These are phyloP conservation scores for Penaeus japonicus DNA, from an alignment of 1,140 invertebrate genomes.

Conservation along the genomic window DNA sequence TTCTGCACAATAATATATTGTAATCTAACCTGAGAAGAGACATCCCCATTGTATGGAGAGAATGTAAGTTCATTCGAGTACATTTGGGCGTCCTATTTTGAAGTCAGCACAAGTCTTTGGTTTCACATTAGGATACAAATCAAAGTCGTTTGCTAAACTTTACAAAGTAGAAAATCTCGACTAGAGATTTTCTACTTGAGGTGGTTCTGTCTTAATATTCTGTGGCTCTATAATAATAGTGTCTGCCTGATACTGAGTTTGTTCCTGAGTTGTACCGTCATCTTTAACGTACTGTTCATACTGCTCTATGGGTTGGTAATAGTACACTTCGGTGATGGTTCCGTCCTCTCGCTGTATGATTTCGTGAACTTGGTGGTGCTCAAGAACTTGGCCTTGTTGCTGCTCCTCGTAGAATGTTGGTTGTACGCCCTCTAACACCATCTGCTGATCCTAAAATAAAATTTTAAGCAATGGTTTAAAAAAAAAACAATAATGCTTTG, in stretches of 20 bases:
- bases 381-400: background rate
- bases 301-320: slow-evolving; percentile 32
- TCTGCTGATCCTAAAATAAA: slow-evolving; percentile 21
- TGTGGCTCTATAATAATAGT: slow-evolving; percentile 32
- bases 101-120: too few relatives aligned
- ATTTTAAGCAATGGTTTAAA: background rate
- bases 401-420: too few relatives aligned
- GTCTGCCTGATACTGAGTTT: background rate
- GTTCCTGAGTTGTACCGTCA: background rate
- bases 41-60: too few relatives aligned
- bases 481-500: too few relatives aligned
- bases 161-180: too few relatives aligned
- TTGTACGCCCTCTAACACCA: slow-evolving; percentile 14
- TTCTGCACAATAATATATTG: too few relatives aligned
- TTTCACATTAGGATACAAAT: too few relatives aligned
- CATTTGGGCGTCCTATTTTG: too few relatives aligned
- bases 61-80: too few relatives aligned
- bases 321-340: slow-evolving; percentile 38
- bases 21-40: too few relatives aligned
- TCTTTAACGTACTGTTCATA: background rate
- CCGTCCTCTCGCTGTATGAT: slow-evolving; percentile 44
- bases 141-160: too few relatives aligned
- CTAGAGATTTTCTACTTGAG: too few relatives aligned
- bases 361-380: slow-evolving; percentile 43
- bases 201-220: slow-evolving; percentile 11